Conservation (phyloP, 2,888 invertebrate species). For the Drosophila ochracea region DNA sequence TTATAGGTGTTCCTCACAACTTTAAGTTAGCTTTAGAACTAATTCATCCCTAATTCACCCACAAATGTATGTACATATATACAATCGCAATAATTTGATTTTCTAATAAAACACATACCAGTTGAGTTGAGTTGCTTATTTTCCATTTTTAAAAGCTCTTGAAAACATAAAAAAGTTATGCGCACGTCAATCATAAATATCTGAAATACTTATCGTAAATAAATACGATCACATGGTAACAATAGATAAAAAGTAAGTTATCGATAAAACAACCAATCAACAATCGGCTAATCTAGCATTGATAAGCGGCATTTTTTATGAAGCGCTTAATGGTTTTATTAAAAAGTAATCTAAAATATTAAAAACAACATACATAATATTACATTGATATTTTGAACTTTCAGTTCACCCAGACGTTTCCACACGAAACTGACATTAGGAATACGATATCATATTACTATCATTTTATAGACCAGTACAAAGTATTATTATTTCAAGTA, state of each 20-base stretch:
- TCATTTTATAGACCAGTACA: conserved; percentile 33
- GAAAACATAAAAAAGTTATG: background rate
- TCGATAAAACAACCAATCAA: conserved; percentile 32
- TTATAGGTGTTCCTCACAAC: conserved; percentile 49
- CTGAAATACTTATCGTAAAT: conserved; percentile 31
- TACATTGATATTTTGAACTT: background rate
- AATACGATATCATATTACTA: conserved; percentile 11
- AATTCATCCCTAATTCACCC: background rate
- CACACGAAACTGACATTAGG: conserved; percentile 2
- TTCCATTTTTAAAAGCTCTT: background rate
- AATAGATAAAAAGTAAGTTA: conserved; percentile 12
- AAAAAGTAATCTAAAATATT: conserved; percentile 7
- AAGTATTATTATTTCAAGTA: background rate
- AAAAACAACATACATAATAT: background rate
- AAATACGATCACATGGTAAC: conserved; percentile 44
- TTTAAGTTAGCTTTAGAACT: conserved; percentile 44
- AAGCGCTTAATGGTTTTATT: background rate
- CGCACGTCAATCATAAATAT: conserved; percentile 40
- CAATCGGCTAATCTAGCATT: conserved; percentile 32
- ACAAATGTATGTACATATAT: background rate
- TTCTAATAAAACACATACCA: conserved; percentile 40
- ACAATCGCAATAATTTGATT: background rate
- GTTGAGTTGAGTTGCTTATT: conserved; percentile 1
- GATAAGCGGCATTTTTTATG: conserved; percentile 40
- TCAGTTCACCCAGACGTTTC: background rate